Evolutionary conservation across 2,797 vertebrate genomes (phyloP).

Genomic region (Alosa sapidissima): DNA sequence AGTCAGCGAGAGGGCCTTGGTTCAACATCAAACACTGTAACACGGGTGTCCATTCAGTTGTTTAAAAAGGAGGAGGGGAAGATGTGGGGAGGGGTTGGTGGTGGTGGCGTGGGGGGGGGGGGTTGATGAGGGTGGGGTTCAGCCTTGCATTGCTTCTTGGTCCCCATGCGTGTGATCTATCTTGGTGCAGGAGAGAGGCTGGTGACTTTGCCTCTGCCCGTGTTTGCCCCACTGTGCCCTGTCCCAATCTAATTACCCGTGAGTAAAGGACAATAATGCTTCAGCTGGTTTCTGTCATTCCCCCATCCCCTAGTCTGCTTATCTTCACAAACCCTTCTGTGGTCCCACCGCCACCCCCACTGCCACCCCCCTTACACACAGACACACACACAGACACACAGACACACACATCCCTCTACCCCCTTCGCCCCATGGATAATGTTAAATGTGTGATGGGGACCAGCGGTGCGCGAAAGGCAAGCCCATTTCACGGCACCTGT

Average conservation of each 20-base stretch:
- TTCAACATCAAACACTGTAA: conserved; percentile 18
- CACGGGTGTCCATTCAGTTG: conserved; percentile 44
- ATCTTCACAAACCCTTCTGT: conserved; percentile 74
- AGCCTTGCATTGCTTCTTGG: background rate
- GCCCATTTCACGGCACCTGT: conserved; percentile 72
- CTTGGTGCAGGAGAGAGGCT: conserved; percentile 46
- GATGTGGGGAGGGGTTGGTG: background rate
- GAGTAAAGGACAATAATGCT: conserved; percentile 81
- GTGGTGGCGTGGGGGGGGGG: background rate
- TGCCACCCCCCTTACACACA: conserved; percentile 60
- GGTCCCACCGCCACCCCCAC: conserved; percentile 52
- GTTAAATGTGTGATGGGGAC: conserved; percentile 71
- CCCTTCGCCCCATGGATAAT: conserved; percentile 61
- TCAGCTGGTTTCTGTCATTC: conserved; percentile 81
- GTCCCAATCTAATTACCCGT: conserved; percentile 78
- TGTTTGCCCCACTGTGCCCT: conserved; percentile 67
- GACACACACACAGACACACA: conserved; percentile 26
- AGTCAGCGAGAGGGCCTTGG: background rate
- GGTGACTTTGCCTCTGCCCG: conserved; percentile 67
- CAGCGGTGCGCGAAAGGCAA: conserved; percentile 74
- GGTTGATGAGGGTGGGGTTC: background rate
- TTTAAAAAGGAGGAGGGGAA: conserved; percentile 39
- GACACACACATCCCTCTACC: conserved; percentile 68
- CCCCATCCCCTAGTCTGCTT: conserved; percentile 74
- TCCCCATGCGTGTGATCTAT: conserved; percentile 57